phyloP scores from a whole-genome alignment of 2,113 vertebrate species.

The Seriola dumerili region DNA sequence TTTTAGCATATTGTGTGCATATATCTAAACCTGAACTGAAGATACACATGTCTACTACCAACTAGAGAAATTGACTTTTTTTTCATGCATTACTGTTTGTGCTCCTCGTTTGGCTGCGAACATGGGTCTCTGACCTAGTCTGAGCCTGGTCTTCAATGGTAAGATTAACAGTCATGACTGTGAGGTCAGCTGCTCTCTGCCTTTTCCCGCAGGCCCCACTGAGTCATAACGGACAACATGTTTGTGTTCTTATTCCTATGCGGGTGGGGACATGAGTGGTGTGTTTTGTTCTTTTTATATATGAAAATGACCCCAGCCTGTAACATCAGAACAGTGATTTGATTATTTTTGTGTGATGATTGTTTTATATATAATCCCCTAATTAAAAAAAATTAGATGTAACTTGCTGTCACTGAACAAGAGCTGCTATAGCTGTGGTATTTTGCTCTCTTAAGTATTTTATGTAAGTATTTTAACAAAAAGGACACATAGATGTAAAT shows the following conservation, averaged over 20 bases:
- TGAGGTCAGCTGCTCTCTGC: constrained; percentile 46
- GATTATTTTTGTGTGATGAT: neutral
- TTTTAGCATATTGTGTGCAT: too few relatives aligned
- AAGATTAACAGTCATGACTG: constrained; percentile 26
- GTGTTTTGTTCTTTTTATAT: neutral
- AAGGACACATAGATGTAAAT: neutral
- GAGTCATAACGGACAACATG: constrained; percentile 44
- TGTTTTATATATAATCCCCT: neutral
- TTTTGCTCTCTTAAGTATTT: neutral
- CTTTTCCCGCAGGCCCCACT: constrained; percentile 22
- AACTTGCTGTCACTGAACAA: neutral
- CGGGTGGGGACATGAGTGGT: constrained; percentile 1
- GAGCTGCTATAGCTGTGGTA: neutral
- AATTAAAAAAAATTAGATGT: neutral
- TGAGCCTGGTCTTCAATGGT: neutral
- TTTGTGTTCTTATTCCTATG: neutral
- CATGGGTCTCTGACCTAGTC: neutral
- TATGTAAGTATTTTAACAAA: neutral
- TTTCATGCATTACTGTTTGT: neutral
- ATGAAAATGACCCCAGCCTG: neutral
- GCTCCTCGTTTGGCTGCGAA: neutral
- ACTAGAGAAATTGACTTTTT: constrained; percentile 1
- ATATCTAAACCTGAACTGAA: too few relatives aligned
- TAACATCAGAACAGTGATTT: neutral
- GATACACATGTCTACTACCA: too few relatives aligned